Evolutionary conservation across 2,797 vertebrate species (phyloP).

Genomic region (Odontamblyopus rebecca): DNA sequence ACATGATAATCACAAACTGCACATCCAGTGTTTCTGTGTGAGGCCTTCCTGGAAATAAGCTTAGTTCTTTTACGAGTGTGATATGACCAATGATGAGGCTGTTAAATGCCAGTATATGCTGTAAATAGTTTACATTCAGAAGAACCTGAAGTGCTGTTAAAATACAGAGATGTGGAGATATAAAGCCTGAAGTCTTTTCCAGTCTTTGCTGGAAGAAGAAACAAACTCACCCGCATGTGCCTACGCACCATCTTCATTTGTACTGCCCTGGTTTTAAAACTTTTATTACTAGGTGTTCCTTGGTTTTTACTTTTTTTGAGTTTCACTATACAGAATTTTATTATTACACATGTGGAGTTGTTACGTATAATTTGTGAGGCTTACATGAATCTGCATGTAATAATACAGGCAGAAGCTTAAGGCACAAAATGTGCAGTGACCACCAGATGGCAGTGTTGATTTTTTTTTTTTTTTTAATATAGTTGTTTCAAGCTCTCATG

Average conservation of each 20-base stretch:
- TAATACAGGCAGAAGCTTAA: conserved; percentile 25
- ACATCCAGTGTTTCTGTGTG: conserved; percentile 58
- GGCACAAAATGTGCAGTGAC: conserved; percentile 6
- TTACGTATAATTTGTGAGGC: conserved; percentile 31
- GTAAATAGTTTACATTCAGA: conserved; percentile 52
- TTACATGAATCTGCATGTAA: conserved; percentile 56
- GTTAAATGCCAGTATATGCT: conserved; percentile 49
- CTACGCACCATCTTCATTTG: conserved; percentile 56
- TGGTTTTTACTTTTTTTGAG: conserved; percentile 25
- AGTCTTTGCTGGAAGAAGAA: conserved; percentile 62
- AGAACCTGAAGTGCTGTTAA: conserved; percentile 70
- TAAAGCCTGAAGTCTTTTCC: conserved; percentile 50
- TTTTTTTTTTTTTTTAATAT: neutral
- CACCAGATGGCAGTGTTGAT: conserved; percentile 50
- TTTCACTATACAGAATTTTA: conserved; percentile 21
- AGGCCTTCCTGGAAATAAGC: conserved; percentile 52
- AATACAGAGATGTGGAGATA: conserved; percentile 39
- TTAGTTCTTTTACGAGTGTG: conserved; percentile 53
- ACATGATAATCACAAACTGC: conserved; percentile 67
- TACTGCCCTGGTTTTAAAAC: conserved; percentile 25
- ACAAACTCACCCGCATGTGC: conserved; percentile 74
- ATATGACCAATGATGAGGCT: conserved; percentile 37
- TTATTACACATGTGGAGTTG: conserved; percentile 22
- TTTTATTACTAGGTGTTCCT: conserved; percentile 29
- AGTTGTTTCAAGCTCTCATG: neutral